phyloP scores from a whole-genome alignment of 2,888 invertebrate genomes.

The Caradrina clavipalpis region DNA sequence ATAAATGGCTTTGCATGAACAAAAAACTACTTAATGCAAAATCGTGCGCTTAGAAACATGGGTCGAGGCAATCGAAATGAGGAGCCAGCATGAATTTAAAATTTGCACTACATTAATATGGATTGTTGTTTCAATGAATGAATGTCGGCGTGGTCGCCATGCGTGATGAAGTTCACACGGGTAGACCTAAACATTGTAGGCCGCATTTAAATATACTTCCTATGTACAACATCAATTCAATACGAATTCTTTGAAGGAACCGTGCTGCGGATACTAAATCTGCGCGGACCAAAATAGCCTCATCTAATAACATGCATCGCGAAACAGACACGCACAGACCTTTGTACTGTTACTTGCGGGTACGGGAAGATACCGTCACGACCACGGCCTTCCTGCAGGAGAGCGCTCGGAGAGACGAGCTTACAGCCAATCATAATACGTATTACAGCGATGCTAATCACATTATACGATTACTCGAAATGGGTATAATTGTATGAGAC shows the following conservation, averaged over 20 bases:
- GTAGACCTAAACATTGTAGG: constrained; percentile 88
- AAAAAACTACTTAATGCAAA: constrained; percentile 89
- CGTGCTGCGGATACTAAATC: constrained; percentile 87
- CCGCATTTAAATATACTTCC: constrained; percentile 90
- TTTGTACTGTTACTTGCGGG: constrained; percentile 77
- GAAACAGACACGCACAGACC: constrained; percentile 74
- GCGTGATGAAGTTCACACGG: constrained; percentile 90
- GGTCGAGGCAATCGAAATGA: constrained; percentile 85
- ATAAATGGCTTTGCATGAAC: constrained; percentile 85
- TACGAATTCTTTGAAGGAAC: constrained; percentile 88
- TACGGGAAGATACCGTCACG: constrained; percentile 62
- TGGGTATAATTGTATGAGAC: constrained; percentile 10
- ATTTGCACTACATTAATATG: constrained; percentile 91
- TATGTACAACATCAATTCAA: constrained; percentile 89
- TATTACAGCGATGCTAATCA: constrained; percentile 18
- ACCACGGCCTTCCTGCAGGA: constrained; percentile 46
- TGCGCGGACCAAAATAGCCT: constrained; percentile 84
- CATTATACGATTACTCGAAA: constrained; percentile 7
- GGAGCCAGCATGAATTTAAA: constrained; percentile 89
- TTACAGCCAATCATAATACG: constrained; percentile 11
- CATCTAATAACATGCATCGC: constrained; percentile 83
- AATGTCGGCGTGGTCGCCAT: constrained; percentile 89
- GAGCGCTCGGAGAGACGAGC: not conserved
- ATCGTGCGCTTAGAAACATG: constrained; percentile 88
- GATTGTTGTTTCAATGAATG: constrained; percentile 91